Evolutionary conservation across 2,888 invertebrate genomes (phyloP).

Genomic region (Phlogophora meticulosa): DNA sequence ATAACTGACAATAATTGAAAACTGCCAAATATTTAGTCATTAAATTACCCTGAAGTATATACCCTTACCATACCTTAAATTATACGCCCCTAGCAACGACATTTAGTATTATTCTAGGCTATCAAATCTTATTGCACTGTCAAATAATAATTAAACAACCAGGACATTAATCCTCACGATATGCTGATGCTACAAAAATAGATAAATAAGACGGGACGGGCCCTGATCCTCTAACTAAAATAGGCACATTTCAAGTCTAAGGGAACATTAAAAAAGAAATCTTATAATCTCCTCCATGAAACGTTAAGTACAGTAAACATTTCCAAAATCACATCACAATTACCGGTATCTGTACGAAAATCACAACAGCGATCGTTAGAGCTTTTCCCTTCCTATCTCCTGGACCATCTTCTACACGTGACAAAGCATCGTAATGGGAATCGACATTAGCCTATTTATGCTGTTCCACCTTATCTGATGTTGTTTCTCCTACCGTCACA

Average conservation of each 20-base stretch:
- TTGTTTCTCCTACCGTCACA: slow-evolving; percentile 76
- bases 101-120: slow-evolving; percentile 1
- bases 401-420: slow-evolving; percentile 83
- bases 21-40: no score
- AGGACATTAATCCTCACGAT: background rate
- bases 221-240: background rate
- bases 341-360: slow-evolving; percentile 51
- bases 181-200: no score
- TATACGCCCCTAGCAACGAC: background rate
- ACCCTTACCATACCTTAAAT: background rate
- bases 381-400: slow-evolving; percentile 69
- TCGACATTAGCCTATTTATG: slow-evolving; percentile 87
- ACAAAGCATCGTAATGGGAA: slow-evolving; percentile 85
- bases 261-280: background rate
- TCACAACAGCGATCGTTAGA: slow-evolving; percentile 59
- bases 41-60: background rate
- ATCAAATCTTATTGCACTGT: background rate
- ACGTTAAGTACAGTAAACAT: slow-evolving; percentile 5
- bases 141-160: background rate
- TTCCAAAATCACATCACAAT: slow-evolving; percentile 45
- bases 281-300: background rate
- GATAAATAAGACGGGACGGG: no score
- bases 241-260: background rate
- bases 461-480: slow-evolving; percentile 81
- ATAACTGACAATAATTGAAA: no score